Evolutionary conservation across 2,797 vertebrate species (phyloP), one percentile per base, ranked within the genome.

Genomic region (Propithecus perrieri): DNA sequence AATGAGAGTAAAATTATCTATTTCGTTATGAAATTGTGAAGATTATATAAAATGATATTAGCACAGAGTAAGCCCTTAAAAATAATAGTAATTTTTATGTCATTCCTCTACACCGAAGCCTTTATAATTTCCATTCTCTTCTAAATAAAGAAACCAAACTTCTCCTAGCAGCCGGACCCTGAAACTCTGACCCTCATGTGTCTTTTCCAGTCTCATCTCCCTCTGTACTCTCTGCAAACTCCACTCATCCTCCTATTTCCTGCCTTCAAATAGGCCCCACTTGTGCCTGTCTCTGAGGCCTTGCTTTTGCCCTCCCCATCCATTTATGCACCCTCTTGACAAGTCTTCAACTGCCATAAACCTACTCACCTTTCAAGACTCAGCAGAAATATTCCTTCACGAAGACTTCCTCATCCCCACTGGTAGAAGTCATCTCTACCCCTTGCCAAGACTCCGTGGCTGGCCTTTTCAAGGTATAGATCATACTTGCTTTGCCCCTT

Each of bases 11-110:
- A 92, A 79, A 94, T 30, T 43, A 78, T 14, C 33, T 12, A 26
- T 91, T 92, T 80, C 7, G 14, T n/a, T 91, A 13, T 71, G 50
- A 79, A 59, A 13, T 72, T 89, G 63, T 81, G 20, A 53, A 43
- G 41, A 57, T 85, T 81, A n/a, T n/a, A 67, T 43, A 69, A 85
- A 91, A 88, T 88, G 85, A 22, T 85, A 55, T 71, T 81, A 91
- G 22, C 12, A 67, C 4, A 59, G 63, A 80, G n/a, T 59, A 86
- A 84, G 22, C 11, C 20, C 69, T 41, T 38, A 71, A 71, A 72
- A 43, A 71, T 89, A n/a, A 74, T 83, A 84, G 24, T 59, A 71
- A 95, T 72, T 88, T 96, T 91, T 88, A 78, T 94, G 41, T 74
- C 48, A 69, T 79, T 90, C 33, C 4, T 93, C 15, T 65, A 85